Conservation (phyloP, 1,140 invertebrate species). For the Drosophila sturtevanti region DNA sequence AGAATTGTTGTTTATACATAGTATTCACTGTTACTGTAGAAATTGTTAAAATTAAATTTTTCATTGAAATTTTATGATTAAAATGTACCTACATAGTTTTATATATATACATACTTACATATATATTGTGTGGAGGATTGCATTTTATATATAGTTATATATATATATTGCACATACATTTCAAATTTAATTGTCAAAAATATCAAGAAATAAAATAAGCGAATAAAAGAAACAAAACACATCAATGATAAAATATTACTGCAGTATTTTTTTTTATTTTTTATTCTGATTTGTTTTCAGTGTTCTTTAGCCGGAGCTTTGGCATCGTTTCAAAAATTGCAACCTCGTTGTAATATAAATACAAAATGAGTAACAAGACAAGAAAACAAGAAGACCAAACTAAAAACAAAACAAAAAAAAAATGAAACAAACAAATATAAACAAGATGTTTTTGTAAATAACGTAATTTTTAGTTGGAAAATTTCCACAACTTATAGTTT, state of each 20-base stretch:
- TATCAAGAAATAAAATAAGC: neutral
- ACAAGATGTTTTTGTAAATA: constrained; percentile 5
- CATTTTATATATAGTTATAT: constrained; percentile 16
- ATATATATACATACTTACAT: neutral
- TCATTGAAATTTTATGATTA: constrained; percentile 16
- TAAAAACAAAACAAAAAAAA: constrained; percentile 7
- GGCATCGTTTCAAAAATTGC: constrained; percentile 9
- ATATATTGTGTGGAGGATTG: neutral
- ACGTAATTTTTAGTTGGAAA: neutral
- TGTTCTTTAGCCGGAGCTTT: neutral
- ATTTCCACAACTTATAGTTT: neutral
- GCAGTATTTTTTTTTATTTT: neutral
- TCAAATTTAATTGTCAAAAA: neutral
- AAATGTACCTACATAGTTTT: constrained; percentile 10
- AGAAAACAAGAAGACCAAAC: neutral
- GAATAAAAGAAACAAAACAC: neutral
- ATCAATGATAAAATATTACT: neutral
- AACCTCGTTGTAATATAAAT: constrained; percentile 11
- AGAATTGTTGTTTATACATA: constrained; percentile 45
- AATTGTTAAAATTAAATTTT: constrained; percentile 26
- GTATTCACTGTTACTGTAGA: neutral
- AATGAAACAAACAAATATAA: too few relatives aligned
- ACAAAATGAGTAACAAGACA: constrained; percentile 4
- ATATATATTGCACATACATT: neutral
- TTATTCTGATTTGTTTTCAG: neutral